Evolutionary conservation across 2,113 vertebrate species (phyloP).

Genomic region (Lagopus muta): DNA sequence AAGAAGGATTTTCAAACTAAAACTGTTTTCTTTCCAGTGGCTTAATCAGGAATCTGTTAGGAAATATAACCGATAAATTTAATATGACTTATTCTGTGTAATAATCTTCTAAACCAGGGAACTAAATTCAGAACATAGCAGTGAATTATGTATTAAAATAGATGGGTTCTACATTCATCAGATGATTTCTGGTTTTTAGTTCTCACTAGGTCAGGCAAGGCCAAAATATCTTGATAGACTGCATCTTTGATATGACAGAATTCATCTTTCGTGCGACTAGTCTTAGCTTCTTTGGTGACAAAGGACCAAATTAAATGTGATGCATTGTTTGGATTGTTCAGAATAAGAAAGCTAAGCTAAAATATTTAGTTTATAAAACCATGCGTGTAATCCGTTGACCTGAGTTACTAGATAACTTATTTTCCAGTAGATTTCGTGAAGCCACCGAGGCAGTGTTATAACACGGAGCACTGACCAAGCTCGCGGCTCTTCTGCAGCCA

Average conservation of each 20-base stretch:
- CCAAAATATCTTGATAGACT: not conserved
- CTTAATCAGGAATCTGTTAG: not conserved
- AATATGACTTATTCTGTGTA: not conserved
- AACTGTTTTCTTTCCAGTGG: not conserved
- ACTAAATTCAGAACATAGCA: not conserved
- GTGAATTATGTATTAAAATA: not conserved
- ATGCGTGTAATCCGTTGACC: not conserved
- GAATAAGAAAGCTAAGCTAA: not conserved
- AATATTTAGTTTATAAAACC: not conserved
- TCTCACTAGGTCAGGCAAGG: not conserved
- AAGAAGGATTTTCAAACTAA: not conserved
- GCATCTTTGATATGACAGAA: not conserved
- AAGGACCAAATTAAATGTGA: not conserved
- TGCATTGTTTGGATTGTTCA: not conserved
- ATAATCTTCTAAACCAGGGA: not conserved
- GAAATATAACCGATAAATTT: not conserved
- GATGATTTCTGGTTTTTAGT: not conserved
- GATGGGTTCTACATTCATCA: not conserved
- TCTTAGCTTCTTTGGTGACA: not conserved
- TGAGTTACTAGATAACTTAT: not conserved
- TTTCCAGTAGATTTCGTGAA: not conserved
- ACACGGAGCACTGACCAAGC: accelerated
- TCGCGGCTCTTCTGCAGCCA: not conserved
- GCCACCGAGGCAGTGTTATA: not conserved
- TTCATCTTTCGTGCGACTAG: not conserved